phyloP scores from a whole-genome alignment of 2,113 vertebrate genomes.

The Bujurquina vittata region DNA sequence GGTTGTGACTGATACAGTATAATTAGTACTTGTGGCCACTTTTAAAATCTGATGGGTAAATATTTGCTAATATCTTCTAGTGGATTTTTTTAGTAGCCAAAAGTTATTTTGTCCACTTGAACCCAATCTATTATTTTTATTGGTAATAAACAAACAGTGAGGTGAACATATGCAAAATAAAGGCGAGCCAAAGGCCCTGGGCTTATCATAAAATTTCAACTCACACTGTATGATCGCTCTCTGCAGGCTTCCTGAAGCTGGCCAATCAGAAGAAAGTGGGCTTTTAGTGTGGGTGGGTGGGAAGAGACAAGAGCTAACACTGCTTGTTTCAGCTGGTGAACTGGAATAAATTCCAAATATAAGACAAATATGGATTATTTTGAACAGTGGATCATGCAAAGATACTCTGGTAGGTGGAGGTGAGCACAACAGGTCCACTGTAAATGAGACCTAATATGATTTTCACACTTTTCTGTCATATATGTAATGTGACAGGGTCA shows the following conservation, averaged over 20 bases:
- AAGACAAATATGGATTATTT: background rate
- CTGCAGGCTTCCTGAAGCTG: background rate
- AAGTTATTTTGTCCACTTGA: background rate
- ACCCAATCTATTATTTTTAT: background rate
- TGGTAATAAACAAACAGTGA: background rate
- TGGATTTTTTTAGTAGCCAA: background rate
- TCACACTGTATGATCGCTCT: background rate
- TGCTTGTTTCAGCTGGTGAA: background rate
- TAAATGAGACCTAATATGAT: background rate
- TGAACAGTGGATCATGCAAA: background rate
- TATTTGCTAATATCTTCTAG: background rate
- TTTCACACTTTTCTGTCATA: background rate
- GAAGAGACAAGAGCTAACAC: background rate
- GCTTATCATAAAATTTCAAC: background rate
- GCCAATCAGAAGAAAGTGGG: background rate
- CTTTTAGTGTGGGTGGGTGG: background rate
- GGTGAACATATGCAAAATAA: background rate
- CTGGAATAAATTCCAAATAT: background rate
- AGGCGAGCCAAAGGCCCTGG: background rate
- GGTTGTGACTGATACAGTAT: background rate
- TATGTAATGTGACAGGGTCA: background rate
- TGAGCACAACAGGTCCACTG: no score
- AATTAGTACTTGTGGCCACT: background rate
- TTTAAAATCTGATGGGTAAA: background rate
- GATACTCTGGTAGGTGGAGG: no score